Base-by-base conservation (phyloP, 2,888 invertebrate genomes). In the Melinaea menophilus region DNA sequence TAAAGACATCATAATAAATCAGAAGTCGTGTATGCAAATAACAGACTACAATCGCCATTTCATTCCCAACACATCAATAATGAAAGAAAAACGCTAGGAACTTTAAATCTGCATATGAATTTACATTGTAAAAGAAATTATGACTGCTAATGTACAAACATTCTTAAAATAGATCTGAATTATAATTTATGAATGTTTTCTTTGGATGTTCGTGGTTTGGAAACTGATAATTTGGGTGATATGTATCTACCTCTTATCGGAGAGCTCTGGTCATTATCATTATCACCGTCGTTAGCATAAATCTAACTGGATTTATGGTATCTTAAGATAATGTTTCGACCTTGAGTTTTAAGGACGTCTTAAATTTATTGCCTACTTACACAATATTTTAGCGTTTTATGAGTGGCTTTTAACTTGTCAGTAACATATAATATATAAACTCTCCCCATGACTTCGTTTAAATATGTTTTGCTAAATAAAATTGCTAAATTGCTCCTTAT, bases 161-260 rank as follows among this genome's bases (percentile, higher is more conserved):
- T 9, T 41, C 41, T 41, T 9, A 41, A 41, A 41, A 9, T 7
- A 41, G 9, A 9, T 2, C 11, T 7, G 41, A 41, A 41, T 41
- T 41, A 1, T 9, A 9, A 9, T 9, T 41, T 41, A 41, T 41
- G 11, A 41, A 2, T 41, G 41, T 0, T 41, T 41, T 41, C 3
- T 47, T 54, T 54, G 41, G 59, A 37, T 59, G 35, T 45, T 60
- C 60, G 46, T 33, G 51, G 12, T 51, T 35, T 35, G 22, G 46
- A 31, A n/a, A 46, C 60, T 56, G 9, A 35, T 35, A 54, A 51
- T 45, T 56, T 57, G 22, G 37, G 34, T 60, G 34, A 47, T 51
- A 60, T n/a, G 45, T 48, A n/a, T 55, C 41, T 60, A 45, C 37
- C 37, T 37, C 37, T 37, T 37, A 37, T 37, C 37, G 1, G 4